Base-by-base conservation (phyloP, 1,140 invertebrate species). In the Geopemphigus sp. region DNA sequence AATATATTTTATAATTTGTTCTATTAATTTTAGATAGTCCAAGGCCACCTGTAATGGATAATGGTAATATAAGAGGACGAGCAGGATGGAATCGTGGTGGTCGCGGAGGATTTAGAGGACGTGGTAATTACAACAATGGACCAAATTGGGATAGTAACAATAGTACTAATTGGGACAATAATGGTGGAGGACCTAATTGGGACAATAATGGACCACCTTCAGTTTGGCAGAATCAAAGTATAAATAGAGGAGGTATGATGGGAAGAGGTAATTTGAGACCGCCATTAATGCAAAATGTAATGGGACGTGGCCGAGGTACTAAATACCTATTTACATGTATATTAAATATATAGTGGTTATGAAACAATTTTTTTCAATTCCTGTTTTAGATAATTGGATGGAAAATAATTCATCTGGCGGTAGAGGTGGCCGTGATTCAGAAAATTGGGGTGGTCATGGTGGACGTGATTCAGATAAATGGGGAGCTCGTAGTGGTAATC, bases 231-330 rank as follows among this genome's bases (percentile, higher is more conserved):
- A 57, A 63, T 47, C 74, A 63, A 63, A 78, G 1, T 61, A 74
- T 74, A 15, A 39, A 45, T 45, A 78, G 74, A 50, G 74, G 74
- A 47, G 74, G 57, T n/a, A 78, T 78, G 39, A 63, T 78, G 39
- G 74, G 74, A 78, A 78, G 74, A 78, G 57, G 74, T 45, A 78
- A 78, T 50, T 45, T 78, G 24, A 78, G 74, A 78, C 74, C 57
- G 1, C 57, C 57, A 45, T 78, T 78, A 78, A 78, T 78, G 54
- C 54, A 59, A 50, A 78, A 78, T 61, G 15, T 63, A 29, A 54
- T 72, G 17, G 54, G 56, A 17, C 74, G 74, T 78, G 57, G 74
- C 15, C 57, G 74, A 78, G 74, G 74, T 59, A 78, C 6, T 19
- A 63, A 54, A 19, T 61, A 45, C 22, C 32, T 3, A 4, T 39